Base-by-base conservation (phyloP, 64 coral and sea anemone genomes). In the Stylophora pistillata region DNA sequence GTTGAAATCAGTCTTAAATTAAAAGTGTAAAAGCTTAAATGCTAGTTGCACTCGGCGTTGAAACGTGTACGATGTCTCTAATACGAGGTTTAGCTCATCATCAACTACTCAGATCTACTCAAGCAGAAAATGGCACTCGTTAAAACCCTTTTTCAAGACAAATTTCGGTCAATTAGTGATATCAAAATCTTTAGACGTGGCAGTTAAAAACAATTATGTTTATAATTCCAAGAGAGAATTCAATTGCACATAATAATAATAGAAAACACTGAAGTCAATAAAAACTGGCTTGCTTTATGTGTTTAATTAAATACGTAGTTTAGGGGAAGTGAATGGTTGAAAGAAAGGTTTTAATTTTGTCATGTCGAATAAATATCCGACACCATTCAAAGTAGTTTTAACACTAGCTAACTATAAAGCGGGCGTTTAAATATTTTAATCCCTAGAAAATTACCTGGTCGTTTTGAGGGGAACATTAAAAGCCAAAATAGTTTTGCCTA, bases 181-280 rank as follows among this genome's bases (percentile, higher is more conserved):
- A 76, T 86, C 81, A 62, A 78, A 53, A 78, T 68, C 57, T 64
- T 53, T 86, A 73, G 26, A 34, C 32, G 30, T 78, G 90, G 64
- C 81, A 91, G 89, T 77, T 91, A 33, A 62, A 85, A 91, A 91
- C 85, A 74, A 92, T 92, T 86, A 71, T 92, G 81, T 86, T 77
- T 74, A 52, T 61, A 86, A 92, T 92, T 86, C 74, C 90, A 59
- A 77, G 82, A 74, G 70, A 75, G 82, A 86, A 71, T 92, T 92
- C 73, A 92, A 86, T 74, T 72, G 70, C 53, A 53, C 74, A 71
- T 86, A 86, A 68, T 86, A 86, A 86, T 65, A 92, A 92, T 72
- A 91, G 58, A 86, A 91, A 78, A 91, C 90, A 92, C 56, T 69
- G 82, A 13, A 92, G 60, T 77, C 90, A 92, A 92, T 92, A 86